These are phyloP conservation scores for Solenodon paradoxus DNA, from an alignment of 2,113 vertebrate species.

Conservation along the genomic window DNA sequence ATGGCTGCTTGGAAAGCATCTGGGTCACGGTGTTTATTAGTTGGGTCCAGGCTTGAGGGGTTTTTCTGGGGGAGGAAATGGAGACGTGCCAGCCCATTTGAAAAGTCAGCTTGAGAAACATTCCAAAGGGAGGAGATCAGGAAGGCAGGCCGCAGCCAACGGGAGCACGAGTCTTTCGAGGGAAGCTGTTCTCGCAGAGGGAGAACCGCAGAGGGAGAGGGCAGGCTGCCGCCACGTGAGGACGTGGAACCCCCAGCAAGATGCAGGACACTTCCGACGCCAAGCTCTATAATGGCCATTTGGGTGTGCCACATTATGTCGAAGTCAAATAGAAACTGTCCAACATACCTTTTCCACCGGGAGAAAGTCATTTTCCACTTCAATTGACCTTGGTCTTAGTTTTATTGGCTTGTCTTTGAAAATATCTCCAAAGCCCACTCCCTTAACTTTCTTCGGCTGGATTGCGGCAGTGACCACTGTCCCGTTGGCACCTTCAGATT, in stretches of 20 bases:
- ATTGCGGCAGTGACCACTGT: conserved; percentile 85
- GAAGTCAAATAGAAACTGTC: conserved; percentile 57
- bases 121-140: neutral
- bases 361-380: conserved; percentile 89
- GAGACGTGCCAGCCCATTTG: neutral
- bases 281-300: neutral
- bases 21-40: neutral
- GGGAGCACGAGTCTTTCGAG: neutral
- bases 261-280: neutral
- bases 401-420: conserved; percentile 98
- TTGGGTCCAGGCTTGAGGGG: neutral
- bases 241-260: neutral
- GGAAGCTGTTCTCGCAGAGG: neutral
- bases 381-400: conserved; percentile 94
- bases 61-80: neutral
- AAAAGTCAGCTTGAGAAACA: conserved; percentile 11
- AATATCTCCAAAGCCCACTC: conserved; percentile 98
- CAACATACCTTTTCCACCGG: conserved; percentile 88
- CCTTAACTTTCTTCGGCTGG: conserved; percentile 96
- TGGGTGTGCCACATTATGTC: neutral
- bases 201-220: too few species aligned
- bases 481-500: conserved; percentile 92
- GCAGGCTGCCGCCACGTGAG: neutral
- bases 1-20: neutral
- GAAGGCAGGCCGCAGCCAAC: neutral